These are phyloP conservation scores for Pseudotriccus pelzelni DNA, from an alignment of 2,797 vertebrate species.

Conservation along the genomic window DNA sequence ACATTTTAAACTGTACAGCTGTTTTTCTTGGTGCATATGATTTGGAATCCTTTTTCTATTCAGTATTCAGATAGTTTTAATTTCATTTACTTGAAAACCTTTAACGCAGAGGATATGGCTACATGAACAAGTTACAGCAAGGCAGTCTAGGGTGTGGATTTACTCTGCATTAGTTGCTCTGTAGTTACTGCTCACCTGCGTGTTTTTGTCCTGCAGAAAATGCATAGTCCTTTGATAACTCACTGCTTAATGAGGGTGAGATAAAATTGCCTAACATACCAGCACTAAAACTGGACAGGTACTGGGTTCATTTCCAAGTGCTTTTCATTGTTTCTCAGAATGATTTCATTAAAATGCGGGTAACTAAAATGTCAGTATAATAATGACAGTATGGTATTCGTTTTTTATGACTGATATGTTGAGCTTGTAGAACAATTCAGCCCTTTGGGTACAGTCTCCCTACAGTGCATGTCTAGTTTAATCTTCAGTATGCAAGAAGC, in stretches of 20 bases:
- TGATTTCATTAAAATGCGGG: neutral
- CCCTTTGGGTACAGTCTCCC: neutral
- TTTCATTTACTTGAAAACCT: neutral
- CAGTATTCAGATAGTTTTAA: neutral
- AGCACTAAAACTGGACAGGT: neutral
- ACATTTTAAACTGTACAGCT: neutral
- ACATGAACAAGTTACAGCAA: constrained; percentile 21
- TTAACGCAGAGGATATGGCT: neutral
- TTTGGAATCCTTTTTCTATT: neutral
- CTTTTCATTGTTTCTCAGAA: neutral
- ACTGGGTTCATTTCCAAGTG: neutral
- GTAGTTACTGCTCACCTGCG: neutral
- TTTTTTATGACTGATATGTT: neutral
- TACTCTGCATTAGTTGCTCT: neutral
- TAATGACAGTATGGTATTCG: neutral
- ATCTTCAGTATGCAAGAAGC: neutral
- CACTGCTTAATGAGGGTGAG: neutral
- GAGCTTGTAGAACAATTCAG: neutral
- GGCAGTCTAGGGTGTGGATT: constrained; percentile 7
- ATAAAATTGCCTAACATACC: neutral
- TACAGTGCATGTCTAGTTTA: neutral
- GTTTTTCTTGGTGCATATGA: neutral
- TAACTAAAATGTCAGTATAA: neutral
- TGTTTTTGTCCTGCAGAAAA: neutral
- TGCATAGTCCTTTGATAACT: neutral